Conservation (phyloP, 2,888 invertebrate species). For the Ectemnius lituratus region DNA sequence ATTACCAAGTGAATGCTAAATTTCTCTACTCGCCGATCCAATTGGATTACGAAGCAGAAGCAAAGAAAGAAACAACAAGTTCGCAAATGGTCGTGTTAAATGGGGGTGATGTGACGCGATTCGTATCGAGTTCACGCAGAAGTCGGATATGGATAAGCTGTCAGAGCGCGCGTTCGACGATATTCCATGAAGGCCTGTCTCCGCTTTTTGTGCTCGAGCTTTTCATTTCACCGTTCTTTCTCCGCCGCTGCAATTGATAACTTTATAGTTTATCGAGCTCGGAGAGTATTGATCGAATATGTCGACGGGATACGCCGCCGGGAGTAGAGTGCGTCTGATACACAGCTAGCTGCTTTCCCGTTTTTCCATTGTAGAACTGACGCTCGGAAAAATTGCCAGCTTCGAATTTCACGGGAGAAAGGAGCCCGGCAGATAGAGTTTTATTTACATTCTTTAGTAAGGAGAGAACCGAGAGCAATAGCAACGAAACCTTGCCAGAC, state of each 20-base stretch:
- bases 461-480: neutral
- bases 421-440: neutral
- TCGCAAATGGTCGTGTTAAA: no score
- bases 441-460: constrained; percentile 1
- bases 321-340: neutral
- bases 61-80: no score
- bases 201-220: constrained; percentile 50
- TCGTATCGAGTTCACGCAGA: no score
- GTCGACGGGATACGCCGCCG: no score
- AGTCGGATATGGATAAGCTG: constrained; percentile 6
- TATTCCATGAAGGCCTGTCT: neutral
- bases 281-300: neutral
- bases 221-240: constrained; percentile 9
- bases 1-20: no score
- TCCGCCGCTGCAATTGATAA: constrained; percentile 13
- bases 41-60: no score
- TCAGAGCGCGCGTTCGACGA: constrained; percentile 40
- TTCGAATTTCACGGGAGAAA: constrained; percentile 1
- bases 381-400: neutral
- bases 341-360: neutral
- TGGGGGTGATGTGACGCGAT: no score
- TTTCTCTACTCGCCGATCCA: no score
- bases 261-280: constrained; percentile 3
- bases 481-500: no score
- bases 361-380: neutral